phyloP scores from a whole-genome alignment of 2,113 vertebrate genomes.

The Channa maculata region DNA sequence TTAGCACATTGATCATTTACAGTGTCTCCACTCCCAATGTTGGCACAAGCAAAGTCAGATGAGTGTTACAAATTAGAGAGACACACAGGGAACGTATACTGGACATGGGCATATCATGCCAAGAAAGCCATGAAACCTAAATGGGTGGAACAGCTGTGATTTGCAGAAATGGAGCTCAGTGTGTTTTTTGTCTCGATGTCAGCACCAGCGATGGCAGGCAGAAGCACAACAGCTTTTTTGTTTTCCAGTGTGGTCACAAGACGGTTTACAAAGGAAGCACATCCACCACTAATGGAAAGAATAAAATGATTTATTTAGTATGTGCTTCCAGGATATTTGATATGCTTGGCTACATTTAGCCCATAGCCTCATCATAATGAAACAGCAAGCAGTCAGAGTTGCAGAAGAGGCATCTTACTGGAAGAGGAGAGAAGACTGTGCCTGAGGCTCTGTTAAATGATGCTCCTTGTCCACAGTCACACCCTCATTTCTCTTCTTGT shows the following conservation, averaged over 20 bases:
- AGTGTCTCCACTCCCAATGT: conserved; percentile 22
- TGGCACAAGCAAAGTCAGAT: conserved; percentile 25
- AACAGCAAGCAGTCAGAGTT: conserved; percentile 82
- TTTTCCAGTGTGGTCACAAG: conserved; percentile 74
- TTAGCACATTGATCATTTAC: conserved; percentile 37
- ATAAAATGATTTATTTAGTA: conserved; percentile 86
- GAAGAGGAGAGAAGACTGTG: conserved; percentile 74
- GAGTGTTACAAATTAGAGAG: conserved; percentile 48
- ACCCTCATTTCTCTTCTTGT: conserved; percentile 82
- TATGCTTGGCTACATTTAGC: conserved; percentile 85
- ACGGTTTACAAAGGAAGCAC: conserved; percentile 77
- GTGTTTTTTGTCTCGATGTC: conserved; percentile 37
- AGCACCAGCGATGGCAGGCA: conserved; percentile 38
- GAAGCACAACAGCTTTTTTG: conserved; percentile 61
- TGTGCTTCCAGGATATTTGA: conserved; percentile 84
- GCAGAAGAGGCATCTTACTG: conserved; percentile 76
- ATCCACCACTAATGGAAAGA: conserved; percentile 82
- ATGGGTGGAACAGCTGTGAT: conserved; percentile 46
- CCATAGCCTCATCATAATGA: conserved; percentile 85
- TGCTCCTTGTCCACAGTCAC: conserved; percentile 78
- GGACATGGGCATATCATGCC: conserved; percentile 27
- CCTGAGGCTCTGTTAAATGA: conserved; percentile 81
- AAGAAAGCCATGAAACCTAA: conserved; percentile 46
- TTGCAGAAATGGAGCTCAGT: conserved; percentile 25
- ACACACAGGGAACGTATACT: conserved; percentile 23